A percentile compares a stretch with the other conserved stretches of the same genome.
These are phyloP conservation scores for Garrulus glandarius DNA, from an alignment of 2,797 vertebrate genomes.

Conservation along the genomic window DNA sequence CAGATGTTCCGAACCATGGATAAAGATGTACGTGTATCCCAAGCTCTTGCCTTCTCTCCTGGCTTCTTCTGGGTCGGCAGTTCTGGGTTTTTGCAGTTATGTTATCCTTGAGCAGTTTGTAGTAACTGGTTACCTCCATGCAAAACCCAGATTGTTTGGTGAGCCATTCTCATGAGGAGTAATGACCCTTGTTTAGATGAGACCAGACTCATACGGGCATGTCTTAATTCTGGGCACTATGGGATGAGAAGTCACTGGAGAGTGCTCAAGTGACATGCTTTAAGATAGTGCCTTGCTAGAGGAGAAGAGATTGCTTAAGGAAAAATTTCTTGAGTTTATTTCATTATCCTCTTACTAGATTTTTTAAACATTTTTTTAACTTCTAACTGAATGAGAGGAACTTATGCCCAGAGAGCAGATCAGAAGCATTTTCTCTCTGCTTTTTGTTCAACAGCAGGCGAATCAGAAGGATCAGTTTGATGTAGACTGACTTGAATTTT, in stretches of 20 bases:
- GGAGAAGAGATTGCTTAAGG: neutral
- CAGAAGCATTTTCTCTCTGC: neutral
- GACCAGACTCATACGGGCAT: neutral
- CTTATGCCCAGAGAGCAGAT: neutral
- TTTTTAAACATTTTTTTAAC: neutral
- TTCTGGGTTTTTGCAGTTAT: neutral
- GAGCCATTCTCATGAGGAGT: neutral
- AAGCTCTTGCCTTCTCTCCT: neutral
- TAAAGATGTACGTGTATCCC: constrained; percentile 82
- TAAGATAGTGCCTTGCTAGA: neutral
- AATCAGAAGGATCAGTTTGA: neutral
- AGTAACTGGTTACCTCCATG: neutral
- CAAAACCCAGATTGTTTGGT: neutral
- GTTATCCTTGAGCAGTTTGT: neutral
- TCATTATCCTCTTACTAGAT: neutral
- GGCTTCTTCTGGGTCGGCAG: neutral
- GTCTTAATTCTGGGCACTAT: neutral
- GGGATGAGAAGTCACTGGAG: neutral
- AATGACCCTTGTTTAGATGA: neutral
- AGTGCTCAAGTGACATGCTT: neutral
- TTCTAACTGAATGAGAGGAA: neutral
- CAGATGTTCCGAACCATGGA: constrained; percentile 86
- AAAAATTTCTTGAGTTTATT: neutral
- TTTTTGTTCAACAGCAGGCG: neutral
- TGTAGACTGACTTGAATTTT: neutral